Evolutionary conservation across 64 coral and sea anemone genomes (phyloP).

Genomic region (Stichodactyla mertensii): DNA sequence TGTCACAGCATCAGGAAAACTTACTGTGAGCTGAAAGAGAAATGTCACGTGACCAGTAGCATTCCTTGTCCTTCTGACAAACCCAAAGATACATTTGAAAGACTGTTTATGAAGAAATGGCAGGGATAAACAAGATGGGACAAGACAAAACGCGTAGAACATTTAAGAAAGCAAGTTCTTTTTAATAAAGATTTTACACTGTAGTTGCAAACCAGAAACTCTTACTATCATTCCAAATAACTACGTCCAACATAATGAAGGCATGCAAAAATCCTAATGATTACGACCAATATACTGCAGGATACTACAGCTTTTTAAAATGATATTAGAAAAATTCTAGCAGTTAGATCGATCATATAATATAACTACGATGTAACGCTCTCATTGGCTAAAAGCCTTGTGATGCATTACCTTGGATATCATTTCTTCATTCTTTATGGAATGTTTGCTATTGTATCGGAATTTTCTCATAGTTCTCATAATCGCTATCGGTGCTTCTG

Average conservation of each 20-base stretch:
- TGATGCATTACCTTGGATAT: no score
- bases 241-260: no score
- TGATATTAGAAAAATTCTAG: no score
- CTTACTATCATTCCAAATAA: no score
- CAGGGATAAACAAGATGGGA: background rate
- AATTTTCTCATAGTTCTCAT: background rate
- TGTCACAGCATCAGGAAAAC: conserved; percentile 57
- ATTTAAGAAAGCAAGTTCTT: background rate
- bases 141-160: background rate
- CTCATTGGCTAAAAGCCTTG: no score
- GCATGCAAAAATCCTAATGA: no score
- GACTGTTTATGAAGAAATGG: background rate
- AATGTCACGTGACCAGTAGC: conserved; percentile 27
- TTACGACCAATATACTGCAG: no score
- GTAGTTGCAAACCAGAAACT: no score
- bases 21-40: conserved; percentile 53
- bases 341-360: no score
- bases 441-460: background rate
- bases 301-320: no score
- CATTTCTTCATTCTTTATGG: background rate
- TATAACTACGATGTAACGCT: no score
- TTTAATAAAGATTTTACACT: background rate
- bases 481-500: background rate
- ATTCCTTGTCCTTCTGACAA: conserved; percentile 7
- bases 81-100: background rate